Conservation (phyloP, 2,888 invertebrate species). For the Ectobius pallidus region DNA sequence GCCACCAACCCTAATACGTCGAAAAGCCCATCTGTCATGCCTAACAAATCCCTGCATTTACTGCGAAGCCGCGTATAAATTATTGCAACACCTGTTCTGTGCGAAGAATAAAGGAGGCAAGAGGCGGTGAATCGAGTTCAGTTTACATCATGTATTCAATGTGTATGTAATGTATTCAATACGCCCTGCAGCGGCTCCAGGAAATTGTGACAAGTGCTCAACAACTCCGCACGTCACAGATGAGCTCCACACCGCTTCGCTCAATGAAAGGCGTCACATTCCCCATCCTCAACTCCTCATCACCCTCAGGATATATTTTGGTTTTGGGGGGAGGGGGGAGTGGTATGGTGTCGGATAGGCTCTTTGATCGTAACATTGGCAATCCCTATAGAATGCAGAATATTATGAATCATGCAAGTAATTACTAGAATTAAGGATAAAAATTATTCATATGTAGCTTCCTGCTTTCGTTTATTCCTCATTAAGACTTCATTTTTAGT, state of each 20-base stretch:
- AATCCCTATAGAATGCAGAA: neutral
- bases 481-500: too few relatives aligned
- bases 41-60: conserved; percentile 23
- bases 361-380: conserved; percentile 3
- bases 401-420: conserved; percentile 7
- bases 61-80: conserved; percentile 14
- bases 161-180: conserved; percentile 30
- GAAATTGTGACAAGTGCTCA: conserved; percentile 31
- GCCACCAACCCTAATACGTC: conserved; percentile 3
- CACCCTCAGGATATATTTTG: neutral
- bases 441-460: neutral
- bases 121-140: conserved; percentile 15
- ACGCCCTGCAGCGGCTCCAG: conserved; percentile 20
- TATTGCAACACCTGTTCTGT: conserved; percentile 9
- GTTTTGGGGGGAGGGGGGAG: neutral
- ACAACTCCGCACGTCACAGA: conserved; percentile 29
- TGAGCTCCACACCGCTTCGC: conserved; percentile 5
- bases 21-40: conserved; percentile 24
- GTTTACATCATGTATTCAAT: conserved; percentile 32
- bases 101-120: too few relatives aligned
- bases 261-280: conserved; percentile 30
- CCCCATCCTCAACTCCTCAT: neutral
- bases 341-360: too few relatives aligned
- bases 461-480: too few relatives aligned
- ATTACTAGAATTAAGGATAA: neutral